Evolutionary conservation across 2,797 vertebrate genomes (phyloP).

Genomic region (Tragopan temminckii): DNA sequence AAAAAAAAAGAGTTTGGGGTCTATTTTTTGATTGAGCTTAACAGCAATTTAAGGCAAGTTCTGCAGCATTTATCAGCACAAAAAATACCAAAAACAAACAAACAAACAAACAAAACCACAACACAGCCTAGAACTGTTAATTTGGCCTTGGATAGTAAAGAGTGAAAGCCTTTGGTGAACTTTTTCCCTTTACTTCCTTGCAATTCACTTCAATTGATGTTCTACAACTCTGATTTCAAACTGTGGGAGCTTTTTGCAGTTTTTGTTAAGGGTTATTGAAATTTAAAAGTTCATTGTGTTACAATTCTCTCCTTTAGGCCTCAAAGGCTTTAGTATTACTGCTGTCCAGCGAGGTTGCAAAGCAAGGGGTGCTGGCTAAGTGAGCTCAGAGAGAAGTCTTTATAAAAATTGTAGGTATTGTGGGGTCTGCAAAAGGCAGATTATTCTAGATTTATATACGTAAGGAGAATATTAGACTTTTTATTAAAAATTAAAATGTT

Average conservation of each 20-base stretch:
- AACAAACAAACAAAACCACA: no score
- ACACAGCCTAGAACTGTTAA: background rate
- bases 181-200: background rate
- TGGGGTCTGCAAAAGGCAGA: conserved; percentile 16
- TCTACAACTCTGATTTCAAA: background rate
- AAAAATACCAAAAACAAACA: background rate
- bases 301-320: background rate
- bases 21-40: background rate
- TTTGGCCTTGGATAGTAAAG: background rate
- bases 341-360: background rate
- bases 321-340: conserved; percentile 25
- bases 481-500: conserved; percentile 74
- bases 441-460: conserved; percentile 48
- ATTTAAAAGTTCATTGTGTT: conserved; percentile 23
- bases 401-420: background rate
- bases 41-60: background rate
- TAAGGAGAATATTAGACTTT: conserved; percentile 48
- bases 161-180: background rate
- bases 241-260: background rate
- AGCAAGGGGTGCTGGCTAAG: background rate
- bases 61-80: background rate
- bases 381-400: background rate
- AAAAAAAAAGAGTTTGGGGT: background rate
- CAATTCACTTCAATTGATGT: background rate
- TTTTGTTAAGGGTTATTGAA: conserved; percentile 23